Evolutionary conservation across 2,888 invertebrate genomes (phyloP).

Genomic region (Gerris lacustris): DNA sequence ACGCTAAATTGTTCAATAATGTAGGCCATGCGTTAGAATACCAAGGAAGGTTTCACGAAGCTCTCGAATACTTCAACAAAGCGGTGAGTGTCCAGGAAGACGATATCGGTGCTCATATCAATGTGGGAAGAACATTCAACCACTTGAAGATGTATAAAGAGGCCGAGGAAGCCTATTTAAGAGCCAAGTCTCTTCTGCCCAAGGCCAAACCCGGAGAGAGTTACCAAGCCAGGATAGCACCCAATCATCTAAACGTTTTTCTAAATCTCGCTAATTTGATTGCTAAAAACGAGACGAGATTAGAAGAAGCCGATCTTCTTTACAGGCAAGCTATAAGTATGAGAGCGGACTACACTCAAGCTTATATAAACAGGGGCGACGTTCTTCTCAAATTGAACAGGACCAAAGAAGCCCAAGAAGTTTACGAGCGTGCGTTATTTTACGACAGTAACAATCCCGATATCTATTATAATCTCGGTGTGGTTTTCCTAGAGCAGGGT

Average conservation of each 20-base stretch:
- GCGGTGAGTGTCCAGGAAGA: conserved; percentile 88
- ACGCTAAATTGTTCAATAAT: conserved; percentile 94
- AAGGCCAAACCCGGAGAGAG: conserved; percentile 87
- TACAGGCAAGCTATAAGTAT: conserved; percentile 93
- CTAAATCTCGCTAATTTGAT: conserved; percentile 88
- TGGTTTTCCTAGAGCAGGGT: conserved; percentile 84
- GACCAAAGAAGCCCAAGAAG: conserved; percentile 85
- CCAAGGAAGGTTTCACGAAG: conserved; percentile 55
- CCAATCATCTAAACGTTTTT: conserved; percentile 90
- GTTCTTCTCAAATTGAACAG: conserved; percentile 88
- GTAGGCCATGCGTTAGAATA: conserved; percentile 91
- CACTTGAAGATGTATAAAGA: conserved; percentile 75
- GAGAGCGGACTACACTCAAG: conserved; percentile 90
- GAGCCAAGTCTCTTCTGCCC: conserved; percentile 77
- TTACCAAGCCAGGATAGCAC: conserved; percentile 89
- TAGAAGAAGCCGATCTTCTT: conserved; percentile 87
- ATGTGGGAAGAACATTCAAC: conserved; percentile 89
- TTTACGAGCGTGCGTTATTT: conserved; percentile 81
- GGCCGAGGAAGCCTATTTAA: conserved; percentile 84
- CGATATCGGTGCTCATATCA: conserved; percentile 93
- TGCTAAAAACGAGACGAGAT: conserved; percentile 76
- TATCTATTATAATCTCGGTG: conserved; percentile 90
- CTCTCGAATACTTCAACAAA: conserved; percentile 79
- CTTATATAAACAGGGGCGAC: conserved; percentile 94
- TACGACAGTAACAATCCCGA: conserved; percentile 91